Percentiles rank a stretch among this genome's conserved stretches.
These are phyloP conservation scores for Lamellibrachia satsuma DNA, from an alignment of 2,888 invertebrate genomes.

Conservation along the genomic window DNA sequence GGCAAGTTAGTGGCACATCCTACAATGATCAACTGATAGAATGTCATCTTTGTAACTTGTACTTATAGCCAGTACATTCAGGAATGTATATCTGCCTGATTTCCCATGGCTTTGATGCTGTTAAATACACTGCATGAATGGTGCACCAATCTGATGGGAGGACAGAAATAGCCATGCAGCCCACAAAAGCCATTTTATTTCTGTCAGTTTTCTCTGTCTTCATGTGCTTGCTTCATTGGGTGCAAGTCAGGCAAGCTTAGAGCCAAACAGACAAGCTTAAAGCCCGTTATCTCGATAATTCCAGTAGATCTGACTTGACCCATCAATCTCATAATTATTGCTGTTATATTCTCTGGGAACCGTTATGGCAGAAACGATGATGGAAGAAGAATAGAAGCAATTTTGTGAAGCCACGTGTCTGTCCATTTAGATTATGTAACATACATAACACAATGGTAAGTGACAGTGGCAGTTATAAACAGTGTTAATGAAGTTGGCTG, in stretches of 20 bases:
- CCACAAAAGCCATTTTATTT: background rate
- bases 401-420: background rate
- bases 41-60: background rate
- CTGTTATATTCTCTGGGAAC: background rate
- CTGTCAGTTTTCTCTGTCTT: background rate
- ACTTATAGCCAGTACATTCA: background rate
- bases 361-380: background rate
- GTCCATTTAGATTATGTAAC: background rate
- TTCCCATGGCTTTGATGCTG: background rate
- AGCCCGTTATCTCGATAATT: background rate
- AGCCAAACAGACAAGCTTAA: background rate
- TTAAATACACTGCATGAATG: background rate
- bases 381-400: background rate
- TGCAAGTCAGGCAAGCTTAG: background rate
- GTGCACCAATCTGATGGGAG: background rate
- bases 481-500: no score
- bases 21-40: background rate
- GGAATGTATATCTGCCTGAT: background rate
- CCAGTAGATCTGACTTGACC: background rate
- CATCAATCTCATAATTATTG: background rate
- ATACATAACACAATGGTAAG: background rate
- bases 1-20: background rate
- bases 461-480: background rate
- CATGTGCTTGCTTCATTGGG: background rate
- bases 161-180: background rate